Base-by-base conservation (phyloP, 1,140 invertebrate genomes). In the Dryas iulia region DNA sequence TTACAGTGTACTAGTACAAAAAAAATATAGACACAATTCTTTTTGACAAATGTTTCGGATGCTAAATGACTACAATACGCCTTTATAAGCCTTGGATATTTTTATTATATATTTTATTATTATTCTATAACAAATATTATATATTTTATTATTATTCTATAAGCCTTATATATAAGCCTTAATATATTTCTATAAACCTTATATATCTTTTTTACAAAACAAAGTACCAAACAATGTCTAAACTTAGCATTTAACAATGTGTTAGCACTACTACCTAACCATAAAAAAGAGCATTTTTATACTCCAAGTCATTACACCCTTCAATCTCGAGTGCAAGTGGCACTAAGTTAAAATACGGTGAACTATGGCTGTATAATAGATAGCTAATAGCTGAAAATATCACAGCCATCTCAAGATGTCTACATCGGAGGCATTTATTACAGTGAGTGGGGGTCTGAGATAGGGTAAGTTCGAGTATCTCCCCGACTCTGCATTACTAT, bases 291-390 rank as follows among this genome's bases (percentile, higher is more conserved):
- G 39, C 39, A 21, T 47, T 47, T 47, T 47, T 47, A 47, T 47
- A 47, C 39, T 14, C 39, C 39, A 21, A 47, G 39, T 47, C 39
- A 47, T 47, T 47, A 47, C n/a, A 7, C 14, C 39, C 39, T 47
- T 47, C 14, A 47, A 47, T 21, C 39, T 47, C 6, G 10, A 47
- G 39, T 47, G 39, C 14, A 47, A 47, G 39, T 47, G 39, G 39
- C 39, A 47, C 39, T 47, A 14, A 21, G 39, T 18, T 47, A 47
- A 47, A 47, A 47, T 47, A 47, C 3, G 39, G 39, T 47, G 39
- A 47, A 14, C 39, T 47, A 47, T 47, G 39, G 39, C 39, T 47
- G 39, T 47, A 47, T 47, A 47, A 47, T 47, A 47, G 39, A 47
- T 47, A 47, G 39, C 18, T 47, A 47, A 47, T 47, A 47, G 39